Base-by-base conservation (phyloP, 2,888 invertebrate genomes). In the Cybosia mesomella region DNA sequence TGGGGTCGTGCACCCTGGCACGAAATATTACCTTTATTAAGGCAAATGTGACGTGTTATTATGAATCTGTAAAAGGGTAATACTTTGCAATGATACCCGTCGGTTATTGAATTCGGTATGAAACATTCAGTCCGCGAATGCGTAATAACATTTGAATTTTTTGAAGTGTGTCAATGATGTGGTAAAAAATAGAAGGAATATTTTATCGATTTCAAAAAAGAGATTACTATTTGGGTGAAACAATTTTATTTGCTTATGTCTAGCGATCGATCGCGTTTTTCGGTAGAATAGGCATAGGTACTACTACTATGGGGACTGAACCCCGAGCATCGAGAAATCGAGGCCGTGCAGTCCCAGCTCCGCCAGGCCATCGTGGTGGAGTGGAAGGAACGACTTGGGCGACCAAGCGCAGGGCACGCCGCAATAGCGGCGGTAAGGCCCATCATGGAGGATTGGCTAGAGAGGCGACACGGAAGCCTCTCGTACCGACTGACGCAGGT, bases 1-100 rank as follows among this genome's bases (percentile, higher is more conserved):
- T 60, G 63, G 64, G 71, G 67, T 57, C 61, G 72, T 65, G 71
- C 67, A 67, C 71, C 62, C 70, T 65, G 65, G 59, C 68, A 62
- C 65, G 60, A 76, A 81, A 78, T 80, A 74, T 79, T 71, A 65
- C 76, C 75, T 74, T 76, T 74, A 73, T 74, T 77, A 77, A 70
- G 0, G 54, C 43, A 70, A 67, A 72, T 74, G 66, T 74, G 71
- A 69, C 68, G 72, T 57, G 63, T 63, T 66, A 58, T 68, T 61
- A 69, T 65, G 68, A 68, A 68, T 60, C 54, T 43, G 68, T 57
- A 68, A 65, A 61, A 65, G 22, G 61, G 28, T 58, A 34, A 59
- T 60, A 39, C 15, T 60, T 32, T 28, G 13, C 39, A 49, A 49
- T 67, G 28, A 62, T 13, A 49, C 24, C n/a, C 49, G 55, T n/a